A percentile compares a stretch with the other conserved stretches of the same genome.
Evolutionary conservation across 2,113 vertebrate genomes (phyloP).

Genomic region (Menidia beryllina): DNA sequence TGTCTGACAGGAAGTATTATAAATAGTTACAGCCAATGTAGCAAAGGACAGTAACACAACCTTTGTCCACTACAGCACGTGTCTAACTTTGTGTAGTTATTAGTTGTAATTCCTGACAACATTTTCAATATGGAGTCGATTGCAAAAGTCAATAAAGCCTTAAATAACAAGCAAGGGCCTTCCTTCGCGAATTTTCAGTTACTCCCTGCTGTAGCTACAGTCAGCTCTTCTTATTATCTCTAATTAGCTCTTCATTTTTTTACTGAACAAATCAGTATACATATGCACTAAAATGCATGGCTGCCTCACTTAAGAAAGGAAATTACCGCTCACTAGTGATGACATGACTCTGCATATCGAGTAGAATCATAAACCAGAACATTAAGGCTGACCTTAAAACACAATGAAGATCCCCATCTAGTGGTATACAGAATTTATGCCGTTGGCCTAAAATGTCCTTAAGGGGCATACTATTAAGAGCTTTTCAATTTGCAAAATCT

Average conservation of each 20-base stretch:
- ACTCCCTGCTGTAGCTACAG: neutral
- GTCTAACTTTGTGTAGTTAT: neutral
- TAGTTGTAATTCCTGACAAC: neutral
- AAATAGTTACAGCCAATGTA: conserved; percentile 64
- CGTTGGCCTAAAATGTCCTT: neutral
- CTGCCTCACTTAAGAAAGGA: neutral
- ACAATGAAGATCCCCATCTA: conserved; percentile 59
- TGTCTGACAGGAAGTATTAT: conserved; percentile 52
- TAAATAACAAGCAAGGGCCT: neutral
- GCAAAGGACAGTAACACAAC: conserved; percentile 13
- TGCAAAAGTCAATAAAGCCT: neutral
- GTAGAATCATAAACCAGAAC: neutral
- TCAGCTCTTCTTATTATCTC: neutral
- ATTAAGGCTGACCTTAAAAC: neutral
- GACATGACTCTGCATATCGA: neutral
- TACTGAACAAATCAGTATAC: too few relatives aligned
- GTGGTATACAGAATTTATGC: conserved; percentile 40
- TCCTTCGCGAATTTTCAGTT: neutral
- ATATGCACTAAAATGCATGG: too few relatives aligned
- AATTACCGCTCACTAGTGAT: neutral
- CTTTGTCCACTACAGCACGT: neutral
- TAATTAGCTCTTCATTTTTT: too few relatives aligned
- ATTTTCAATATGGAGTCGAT: neutral
- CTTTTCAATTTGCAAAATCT: neutral
- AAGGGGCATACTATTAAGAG: neutral